Evolutionary conservation across 92 coral and sea anemone genomes (phyloP).

Genomic region (Anthopleura xanthogrammica): DNA sequence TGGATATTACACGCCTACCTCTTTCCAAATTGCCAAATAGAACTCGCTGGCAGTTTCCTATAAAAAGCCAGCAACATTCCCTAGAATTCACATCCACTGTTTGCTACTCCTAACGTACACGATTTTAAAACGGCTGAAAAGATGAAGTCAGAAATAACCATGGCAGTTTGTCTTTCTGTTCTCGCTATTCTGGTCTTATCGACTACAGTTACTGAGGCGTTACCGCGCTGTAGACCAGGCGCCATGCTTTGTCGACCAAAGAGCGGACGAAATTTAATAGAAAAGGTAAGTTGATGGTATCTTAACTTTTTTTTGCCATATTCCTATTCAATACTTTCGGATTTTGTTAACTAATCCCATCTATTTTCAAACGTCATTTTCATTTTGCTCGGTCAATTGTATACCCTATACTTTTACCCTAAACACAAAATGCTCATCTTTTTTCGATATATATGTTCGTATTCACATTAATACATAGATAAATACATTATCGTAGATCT

Average conservation of each 20-base stretch:
- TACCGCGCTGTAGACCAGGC: slow-evolving; percentile 12
- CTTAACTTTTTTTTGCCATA: neutral
- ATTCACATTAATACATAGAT: too few relatives aligned
- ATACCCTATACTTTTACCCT: too few relatives aligned
- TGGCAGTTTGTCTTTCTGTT: neutral
- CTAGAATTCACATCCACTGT: neutral
- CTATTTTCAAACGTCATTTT: too few relatives aligned
- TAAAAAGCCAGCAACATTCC: neutral
- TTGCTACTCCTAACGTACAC: neutral
- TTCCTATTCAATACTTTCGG: neutral
- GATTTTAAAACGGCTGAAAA: neutral
- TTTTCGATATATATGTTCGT: too few relatives aligned
- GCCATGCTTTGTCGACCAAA: neutral
- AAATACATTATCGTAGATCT: neutral
- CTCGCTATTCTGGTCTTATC: slow-evolving; percentile 8
- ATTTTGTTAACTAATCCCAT: neutral
- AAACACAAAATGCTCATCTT: too few relatives aligned
- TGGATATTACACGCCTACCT: neutral
- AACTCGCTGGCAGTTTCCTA: neutral
- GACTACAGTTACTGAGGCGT: neutral
- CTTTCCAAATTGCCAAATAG: neutral
- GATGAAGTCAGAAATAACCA: neutral
- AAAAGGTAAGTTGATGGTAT: neutral
- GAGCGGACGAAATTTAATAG: neutral
- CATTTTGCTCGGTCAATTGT: too few relatives aligned